Base-by-base conservation (phyloP, 30 jellyfish, hydroid and myxozoan species). In the Sanderia malayensis region DNA sequence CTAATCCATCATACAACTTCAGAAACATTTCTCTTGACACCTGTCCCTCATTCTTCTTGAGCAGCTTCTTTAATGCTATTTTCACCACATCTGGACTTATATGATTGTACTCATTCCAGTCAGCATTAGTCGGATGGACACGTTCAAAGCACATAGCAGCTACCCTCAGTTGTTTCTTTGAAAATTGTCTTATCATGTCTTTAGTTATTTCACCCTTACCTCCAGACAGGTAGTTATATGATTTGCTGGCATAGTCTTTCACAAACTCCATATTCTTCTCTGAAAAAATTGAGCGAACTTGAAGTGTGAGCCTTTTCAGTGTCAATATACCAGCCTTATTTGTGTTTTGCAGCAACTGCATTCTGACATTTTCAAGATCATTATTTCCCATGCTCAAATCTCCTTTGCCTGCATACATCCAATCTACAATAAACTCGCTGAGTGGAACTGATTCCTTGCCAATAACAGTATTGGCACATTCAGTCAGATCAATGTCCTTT, bases 351-450 rank as follows among this genome's bases (percentile, higher is more conserved):
- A 57, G 47, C 85, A 81, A 44, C 15, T 46, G 30, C 15, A 0
- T 44, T 17, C 93, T 68, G 34, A 62, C 80, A 69, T 55, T 69
- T 19, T 79, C 82, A 41, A 87, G 79, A 17, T 87, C 96, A 4
- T 89, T 71, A 64, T 87, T 79, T 21, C 96, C 96, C 96, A 87
- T 87, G 10, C 86, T 37, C 89, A 87, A 58, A 44, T 55, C 83
- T 11, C 96, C 96, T 32, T 31, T 58, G 2, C 96, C 96, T 17
- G 94, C 75, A 47, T 87, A 87, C 85, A 68, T 60, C 96, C 96
- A 87, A 49, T 87, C 94, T 46, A 68, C 82, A 49, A 49, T 68
- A 28, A 87, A 85, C 33, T 72, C 71, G 53, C 85, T 79, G 23
- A 87, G 58, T 2, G 96, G 89, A 27, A 19, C 53, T 0, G 74